These are phyloP conservation scores for Phylloscopus trochiloides DNA, from an alignment of 2,113 vertebrate genomes.

Conservation along the genomic window DNA sequence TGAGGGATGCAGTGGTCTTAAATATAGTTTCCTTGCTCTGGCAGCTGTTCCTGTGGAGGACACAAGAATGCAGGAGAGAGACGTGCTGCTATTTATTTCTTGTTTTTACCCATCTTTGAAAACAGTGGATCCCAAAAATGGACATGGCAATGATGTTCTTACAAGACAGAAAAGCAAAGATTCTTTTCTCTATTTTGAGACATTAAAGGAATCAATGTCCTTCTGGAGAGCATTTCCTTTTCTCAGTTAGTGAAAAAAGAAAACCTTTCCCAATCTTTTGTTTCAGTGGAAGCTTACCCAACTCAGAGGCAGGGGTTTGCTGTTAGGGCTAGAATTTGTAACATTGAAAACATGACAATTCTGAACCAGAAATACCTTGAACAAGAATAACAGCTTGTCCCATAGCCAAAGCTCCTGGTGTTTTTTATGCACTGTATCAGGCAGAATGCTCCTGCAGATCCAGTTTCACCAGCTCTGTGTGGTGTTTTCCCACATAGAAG, in stretches of 20 bases:
- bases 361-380: neutral
- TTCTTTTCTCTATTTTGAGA: neutral
- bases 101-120: neutral
- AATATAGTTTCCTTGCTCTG: neutral
- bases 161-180: neutral
- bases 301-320: neutral
- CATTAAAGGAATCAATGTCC: neutral
- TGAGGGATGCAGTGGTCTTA: neutral
- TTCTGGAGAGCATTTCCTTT: neutral
- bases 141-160: neutral
- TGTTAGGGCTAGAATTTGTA: neutral
- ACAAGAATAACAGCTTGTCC: neutral
- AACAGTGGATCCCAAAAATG: neutral
- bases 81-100: conserved; percentile 11
- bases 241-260: neutral
- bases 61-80: neutral
- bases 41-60: neutral
- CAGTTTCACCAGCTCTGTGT: neutral
- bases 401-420: neutral
- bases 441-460: neutral
- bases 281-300: neutral
- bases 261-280: neutral
- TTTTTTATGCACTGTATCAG: neutral
- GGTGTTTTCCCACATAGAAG: neutral
- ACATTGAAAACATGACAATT: neutral